Conservation (phyloP, 2,888 invertebrate genomes). For the Tuta absoluta region DNA sequence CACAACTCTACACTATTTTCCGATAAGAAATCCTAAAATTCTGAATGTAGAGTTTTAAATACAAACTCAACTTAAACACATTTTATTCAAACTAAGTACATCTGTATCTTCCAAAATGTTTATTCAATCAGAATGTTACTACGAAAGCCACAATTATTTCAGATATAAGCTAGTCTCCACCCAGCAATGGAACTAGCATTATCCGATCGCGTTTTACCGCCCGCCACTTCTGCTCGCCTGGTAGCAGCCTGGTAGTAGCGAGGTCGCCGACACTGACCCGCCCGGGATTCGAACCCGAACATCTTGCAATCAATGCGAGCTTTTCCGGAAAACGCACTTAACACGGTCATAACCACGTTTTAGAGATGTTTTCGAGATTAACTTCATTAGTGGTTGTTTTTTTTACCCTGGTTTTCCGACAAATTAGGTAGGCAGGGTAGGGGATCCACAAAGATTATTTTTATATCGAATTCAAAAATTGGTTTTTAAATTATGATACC, state of each 20-base stretch:
- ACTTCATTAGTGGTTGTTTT: neutral
- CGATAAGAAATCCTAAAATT: too few species aligned
- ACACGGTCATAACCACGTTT: constrained; percentile 8
- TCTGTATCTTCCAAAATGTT: too few species aligned
- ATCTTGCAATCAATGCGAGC: constrained; percentile 24
- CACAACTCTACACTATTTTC: too few species aligned
- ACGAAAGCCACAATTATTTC: too few species aligned
- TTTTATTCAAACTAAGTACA: too few species aligned
- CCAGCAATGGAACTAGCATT: constrained; percentile 41
- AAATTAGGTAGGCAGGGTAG: too few species aligned
- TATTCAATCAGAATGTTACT: too few species aligned
- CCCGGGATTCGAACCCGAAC: constrained; percentile 22
- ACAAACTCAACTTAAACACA: too few species aligned
- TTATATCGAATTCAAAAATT: too few species aligned
- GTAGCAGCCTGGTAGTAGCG: constrained; percentile 33
- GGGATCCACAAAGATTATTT: too few species aligned
- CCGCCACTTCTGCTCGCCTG: neutral
- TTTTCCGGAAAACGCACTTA: constrained; percentile 25
- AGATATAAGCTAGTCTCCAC: neutral
- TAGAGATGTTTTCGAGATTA: constrained; percentile 10
- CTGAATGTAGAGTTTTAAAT: too few species aligned
- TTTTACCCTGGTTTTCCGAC: neutral
- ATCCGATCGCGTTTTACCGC: neutral
- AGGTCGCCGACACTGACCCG: constrained; percentile 52
- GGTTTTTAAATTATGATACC: neutral